Evolutionary conservation across 2,888 invertebrate species (phyloP).

Genomic region (Dioctria linearis): DNA sequence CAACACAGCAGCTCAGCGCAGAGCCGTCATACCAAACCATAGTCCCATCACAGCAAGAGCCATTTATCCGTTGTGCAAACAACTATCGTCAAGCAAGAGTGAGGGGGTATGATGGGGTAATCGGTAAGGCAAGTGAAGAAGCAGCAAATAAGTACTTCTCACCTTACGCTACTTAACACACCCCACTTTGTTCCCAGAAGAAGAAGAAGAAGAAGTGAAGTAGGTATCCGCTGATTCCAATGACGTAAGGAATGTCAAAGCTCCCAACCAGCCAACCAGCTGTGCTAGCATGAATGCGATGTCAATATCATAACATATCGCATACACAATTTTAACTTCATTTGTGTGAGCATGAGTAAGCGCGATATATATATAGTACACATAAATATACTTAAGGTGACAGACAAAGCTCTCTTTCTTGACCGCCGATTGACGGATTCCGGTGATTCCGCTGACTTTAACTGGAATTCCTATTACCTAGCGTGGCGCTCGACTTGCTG

Average conservation of each 20-base stretch:
- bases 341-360: not conserved
- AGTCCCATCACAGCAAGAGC: not conserved
- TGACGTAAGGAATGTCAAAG: constrained; percentile 50
- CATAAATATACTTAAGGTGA: not conserved
- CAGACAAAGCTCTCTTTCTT: constrained; percentile 23
- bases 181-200: constrained; percentile 19
- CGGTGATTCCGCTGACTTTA: not conserved
- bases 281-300: not conserved
- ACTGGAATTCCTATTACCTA: no score
- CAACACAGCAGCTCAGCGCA: not conserved
- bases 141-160: constrained; percentile 48
- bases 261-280: constrained; percentile 12
- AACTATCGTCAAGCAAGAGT: not conserved
- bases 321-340: not conserved
- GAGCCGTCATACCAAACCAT: not conserved
- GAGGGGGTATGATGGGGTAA: not conserved
- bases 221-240: constrained; percentile 26
- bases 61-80: constrained; percentile 25
- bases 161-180: constrained; percentile 47
- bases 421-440: constrained; percentile 11
- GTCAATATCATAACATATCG: no score
- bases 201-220: no score
- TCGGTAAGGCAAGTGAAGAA: constrained; percentile 38
- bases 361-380: not conserved
- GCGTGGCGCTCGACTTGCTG: not conserved